A percentile compares a stretch with the other conserved stretches of the same genome.
Evolutionary conservation across 2,888 invertebrate species (phyloP).

Genomic region (Mimachlamys varia): DNA sequence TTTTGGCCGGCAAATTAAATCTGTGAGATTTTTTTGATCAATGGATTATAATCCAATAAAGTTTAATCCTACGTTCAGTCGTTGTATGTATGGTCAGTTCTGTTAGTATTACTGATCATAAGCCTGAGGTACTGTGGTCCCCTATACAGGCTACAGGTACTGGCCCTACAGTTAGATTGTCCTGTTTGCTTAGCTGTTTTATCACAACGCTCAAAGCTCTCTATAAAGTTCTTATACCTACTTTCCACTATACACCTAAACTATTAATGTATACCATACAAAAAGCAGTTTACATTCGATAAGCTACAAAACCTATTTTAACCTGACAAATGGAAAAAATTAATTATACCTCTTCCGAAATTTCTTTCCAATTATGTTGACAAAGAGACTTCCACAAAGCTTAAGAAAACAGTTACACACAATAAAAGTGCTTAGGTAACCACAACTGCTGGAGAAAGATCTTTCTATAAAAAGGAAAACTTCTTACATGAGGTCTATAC

Average conservation of each 20-base stretch:
- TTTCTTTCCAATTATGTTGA: not conserved
- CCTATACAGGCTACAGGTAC: not conserved
- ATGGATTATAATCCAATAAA: slow-evolving; percentile 7
- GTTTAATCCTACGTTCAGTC: not conserved
- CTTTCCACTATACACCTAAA: slow-evolving; percentile 10
- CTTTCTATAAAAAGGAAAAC: not conserved
- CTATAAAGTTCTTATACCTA: slow-evolving; percentile 7
- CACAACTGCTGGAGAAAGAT: not conserved
- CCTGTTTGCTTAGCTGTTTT: not conserved
- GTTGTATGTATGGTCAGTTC: not conserved
- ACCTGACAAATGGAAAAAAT: slow-evolving; percentile 7
- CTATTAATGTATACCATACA: not conserved
- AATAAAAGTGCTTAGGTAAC: not conserved
- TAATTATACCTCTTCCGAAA: not conserved
- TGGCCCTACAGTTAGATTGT: not conserved
- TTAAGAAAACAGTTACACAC: slow-evolving; percentile 1
- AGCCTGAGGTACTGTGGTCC: not conserved
- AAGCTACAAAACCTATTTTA: not conserved
- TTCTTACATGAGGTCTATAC: not conserved
- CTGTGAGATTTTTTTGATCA: not conserved
- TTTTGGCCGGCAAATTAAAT: not conserved
- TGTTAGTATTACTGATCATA: not conserved
- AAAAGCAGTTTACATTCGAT: not conserved
- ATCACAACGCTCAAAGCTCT: not conserved
- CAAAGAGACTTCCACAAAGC: not conserved